Conservation (phyloP, 2,888 invertebrate species). For the Troglohyphantes excavatus region DNA sequence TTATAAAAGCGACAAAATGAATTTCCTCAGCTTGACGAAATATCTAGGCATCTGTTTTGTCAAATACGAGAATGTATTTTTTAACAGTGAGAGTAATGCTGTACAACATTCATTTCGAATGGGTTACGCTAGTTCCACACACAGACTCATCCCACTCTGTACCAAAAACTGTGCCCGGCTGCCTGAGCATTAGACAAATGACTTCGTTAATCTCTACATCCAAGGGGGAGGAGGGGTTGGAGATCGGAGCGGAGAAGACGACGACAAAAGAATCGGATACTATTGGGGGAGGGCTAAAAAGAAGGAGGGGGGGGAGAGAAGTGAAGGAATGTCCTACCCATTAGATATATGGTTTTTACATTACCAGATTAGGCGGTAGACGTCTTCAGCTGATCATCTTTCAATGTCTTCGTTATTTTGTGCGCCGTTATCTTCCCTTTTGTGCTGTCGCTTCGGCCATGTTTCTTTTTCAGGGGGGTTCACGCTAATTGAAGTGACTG, state of each 20-base stretch:
- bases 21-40: too few species aligned
- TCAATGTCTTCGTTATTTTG: slow-evolving; percentile 60
- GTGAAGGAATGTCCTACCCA: slow-evolving; percentile 15
- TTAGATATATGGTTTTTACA: slow-evolving; percentile 76
- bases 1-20: too few species aligned
- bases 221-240: not conserved
- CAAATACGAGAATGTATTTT: too few species aligned
- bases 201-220: slow-evolving; percentile 58
- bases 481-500: slow-evolving; percentile 43
- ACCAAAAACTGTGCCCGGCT: not conserved
- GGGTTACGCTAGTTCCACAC: not conserved
- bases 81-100: too few species aligned
- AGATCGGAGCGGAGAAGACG: not conserved
- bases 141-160: not conserved
- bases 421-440: slow-evolving; percentile 22
- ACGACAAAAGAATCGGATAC: slow-evolving; percentile 40
- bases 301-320: not conserved
- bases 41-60: too few species aligned
- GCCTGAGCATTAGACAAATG: slow-evolving; percentile 52
- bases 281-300: slow-evolving; percentile 11
- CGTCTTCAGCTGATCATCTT: slow-evolving; percentile 52
- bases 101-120: too few species aligned
- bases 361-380: slow-evolving; percentile 62
- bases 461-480: not conserved
- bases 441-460: not conserved